Base-by-base conservation (phyloP, 2,888 invertebrate genomes). In the Cataglyphis rosenhaueri region DNA sequence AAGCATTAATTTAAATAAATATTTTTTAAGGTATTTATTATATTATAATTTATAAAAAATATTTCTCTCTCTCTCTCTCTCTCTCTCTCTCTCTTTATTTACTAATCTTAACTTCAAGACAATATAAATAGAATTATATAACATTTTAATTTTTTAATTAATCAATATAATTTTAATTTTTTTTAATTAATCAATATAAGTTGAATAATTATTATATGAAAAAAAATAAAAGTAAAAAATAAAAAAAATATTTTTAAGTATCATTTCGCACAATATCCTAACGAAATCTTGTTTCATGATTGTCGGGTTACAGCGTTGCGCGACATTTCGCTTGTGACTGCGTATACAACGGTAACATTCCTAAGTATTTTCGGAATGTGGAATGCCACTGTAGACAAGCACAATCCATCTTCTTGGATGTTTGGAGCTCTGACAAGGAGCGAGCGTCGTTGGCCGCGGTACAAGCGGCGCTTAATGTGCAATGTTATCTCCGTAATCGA, bases 341-440 rank as follows among this genome's bases (percentile, higher is more conserved):
- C 21, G n/a, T 9, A 32, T 35, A 35, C 6, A 35, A 44, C 32
- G n/a, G 18, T 65, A 57, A 41, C 2, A 41, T 21, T 76, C 48
- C 65, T 57, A 62, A 76, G 59, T 76, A 81, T 82, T 76, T 82
- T 82, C 35, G 76, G 59, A 57, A 81, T 44, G 75, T 57, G 75
- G 35, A 59, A 25, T 66, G 81, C 59, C 35, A 25, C 59, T 0
- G 21, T 3, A 57, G 55, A 64, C 32, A 29, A 70, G 25, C 32
- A 35, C 59, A 61, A 79, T 79, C 44, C 35, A 61, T 79, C 78
- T 71, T 59, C 59, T 59, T 15, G 70, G 44, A 59, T 32, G 64
- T 65, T 57, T 25, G 55, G 35, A 38, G 75, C 48, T 15, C 10
- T 52, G 62, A 55, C 70, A 29, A 48, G 18, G 57, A 68, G 35